Conservation (phyloP, 2,888 invertebrate species). For the Meliscaeva auricollis region DNA sequence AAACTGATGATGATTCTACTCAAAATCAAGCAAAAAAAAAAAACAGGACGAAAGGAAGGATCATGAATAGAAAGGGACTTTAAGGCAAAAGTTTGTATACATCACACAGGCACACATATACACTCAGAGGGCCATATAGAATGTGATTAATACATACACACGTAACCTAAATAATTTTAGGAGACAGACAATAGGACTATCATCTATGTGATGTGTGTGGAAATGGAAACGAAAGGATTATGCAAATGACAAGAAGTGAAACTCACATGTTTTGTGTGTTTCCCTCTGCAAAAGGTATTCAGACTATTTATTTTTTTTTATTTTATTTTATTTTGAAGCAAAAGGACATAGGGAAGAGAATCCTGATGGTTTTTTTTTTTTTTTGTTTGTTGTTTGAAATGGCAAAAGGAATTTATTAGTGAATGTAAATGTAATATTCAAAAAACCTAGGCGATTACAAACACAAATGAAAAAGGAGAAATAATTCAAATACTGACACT, state of each 20-base stretch:
- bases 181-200: conserved; percentile 40
- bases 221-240: conserved; percentile 48
- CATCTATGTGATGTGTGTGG: background rate
- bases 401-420: conserved; percentile 35
- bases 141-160: conserved; percentile 51
- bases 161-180: conserved; percentile 43
- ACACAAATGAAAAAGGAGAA: conserved; percentile 1
- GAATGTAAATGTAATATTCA: conserved; percentile 30
- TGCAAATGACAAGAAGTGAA: conserved; percentile 53
- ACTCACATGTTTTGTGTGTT: conserved; percentile 28
- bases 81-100: conserved; percentile 22
- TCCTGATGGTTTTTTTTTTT: background rate
- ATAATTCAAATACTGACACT: background rate
- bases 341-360: conserved; percentile 7
- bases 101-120: background rate
- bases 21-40: background rate
- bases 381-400: background rate
- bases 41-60: background rate
- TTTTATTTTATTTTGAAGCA: background rate
- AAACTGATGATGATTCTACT: background rate
- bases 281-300: background rate
- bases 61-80: conserved; percentile 19
- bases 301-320: conserved; percentile 1
- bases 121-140: background rate
- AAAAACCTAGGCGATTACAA: conserved; percentile 5